Conservation (phyloP, 2,113 vertebrate genomes). For the Australoheros scitulus region DNA sequence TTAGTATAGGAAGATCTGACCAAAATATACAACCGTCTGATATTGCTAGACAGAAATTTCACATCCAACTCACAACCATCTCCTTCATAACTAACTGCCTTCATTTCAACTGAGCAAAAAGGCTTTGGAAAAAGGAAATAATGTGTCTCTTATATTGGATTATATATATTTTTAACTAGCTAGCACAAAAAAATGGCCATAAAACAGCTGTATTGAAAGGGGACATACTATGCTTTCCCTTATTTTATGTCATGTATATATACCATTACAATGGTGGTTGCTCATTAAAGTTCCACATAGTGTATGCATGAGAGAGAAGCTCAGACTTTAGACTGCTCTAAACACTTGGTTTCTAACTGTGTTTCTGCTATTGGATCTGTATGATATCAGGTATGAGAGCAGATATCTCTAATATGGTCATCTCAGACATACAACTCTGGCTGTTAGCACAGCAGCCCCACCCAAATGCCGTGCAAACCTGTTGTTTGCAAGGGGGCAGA, state of each 20-base stretch:
- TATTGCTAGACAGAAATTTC: background rate
- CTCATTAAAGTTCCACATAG: background rate
- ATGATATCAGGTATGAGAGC: background rate
- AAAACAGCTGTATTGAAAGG: background rate
- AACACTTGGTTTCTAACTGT: background rate
- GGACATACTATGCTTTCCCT: background rate
- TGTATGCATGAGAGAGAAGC: background rate
- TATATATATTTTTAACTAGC: background rate
- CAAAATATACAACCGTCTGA: too few relatives aligned
- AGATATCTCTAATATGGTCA: background rate
- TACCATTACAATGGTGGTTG: background rate
- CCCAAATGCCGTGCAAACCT: background rate
- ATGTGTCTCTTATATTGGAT: background rate
- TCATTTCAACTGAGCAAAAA: background rate
- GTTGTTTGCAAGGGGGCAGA: background rate
- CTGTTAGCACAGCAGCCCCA: background rate
- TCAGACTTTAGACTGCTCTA: background rate
- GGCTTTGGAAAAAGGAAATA: background rate
- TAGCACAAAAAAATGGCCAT: background rate
- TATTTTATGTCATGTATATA: background rate
- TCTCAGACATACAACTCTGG: background rate
- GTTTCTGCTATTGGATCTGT: background rate
- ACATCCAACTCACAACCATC: background rate
- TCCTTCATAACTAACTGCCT: background rate
- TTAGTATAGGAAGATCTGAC: background rate